Evolutionary conservation across 2,888 invertebrate genomes (phyloP), one percentile per base, ranked within the genome.

Genomic region (Andrena praecox): DNA sequence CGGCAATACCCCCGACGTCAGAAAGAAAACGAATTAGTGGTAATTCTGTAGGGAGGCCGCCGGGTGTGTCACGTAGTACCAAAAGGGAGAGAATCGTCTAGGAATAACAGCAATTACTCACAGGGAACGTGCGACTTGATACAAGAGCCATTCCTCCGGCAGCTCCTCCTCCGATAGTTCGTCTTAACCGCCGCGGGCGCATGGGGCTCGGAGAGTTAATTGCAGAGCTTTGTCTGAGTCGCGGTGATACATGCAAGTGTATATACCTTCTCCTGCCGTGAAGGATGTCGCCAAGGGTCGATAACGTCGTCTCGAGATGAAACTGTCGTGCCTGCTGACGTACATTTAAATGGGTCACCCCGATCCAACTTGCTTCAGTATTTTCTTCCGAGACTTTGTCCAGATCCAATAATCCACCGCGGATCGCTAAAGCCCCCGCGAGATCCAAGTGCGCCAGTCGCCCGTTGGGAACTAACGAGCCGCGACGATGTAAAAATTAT

Each of bases 71-170:
- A 86, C 87, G 85, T 85, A 84, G 79, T 64, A 76, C 31, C 68
- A 48, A 63, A 77, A 77, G 78, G 78, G 62, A 56, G 83, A 63
- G 84, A 84, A 84, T 89, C 85, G 89, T 87, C 90, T 85, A 89
- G 87, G 85, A 91, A 90, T 90, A 91, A 91, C 89, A 91, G 89
- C 90, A 88, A 91, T 91, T 91, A 87, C 89, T 91, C 89, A 89
- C 84, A 77, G 82, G 74, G 86, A 85, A 87, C 88, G 86, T 86
- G 87, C 87, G 89, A 89, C 89, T 88, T 89, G 89, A 89, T 89
- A 89, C 89, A 86, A 87, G 89, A 88, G 83, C 76, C 88, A 66
- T 80, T 86, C 77, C 76, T 80, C 74, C 69, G 82, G 80, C 83
- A 71, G 66, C 80, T 70, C 85, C 85, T 86, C 82, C 86, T 69